Base-by-base conservation (phyloP, 2,888 invertebrate genomes). In the Julus scanicus region DNA sequence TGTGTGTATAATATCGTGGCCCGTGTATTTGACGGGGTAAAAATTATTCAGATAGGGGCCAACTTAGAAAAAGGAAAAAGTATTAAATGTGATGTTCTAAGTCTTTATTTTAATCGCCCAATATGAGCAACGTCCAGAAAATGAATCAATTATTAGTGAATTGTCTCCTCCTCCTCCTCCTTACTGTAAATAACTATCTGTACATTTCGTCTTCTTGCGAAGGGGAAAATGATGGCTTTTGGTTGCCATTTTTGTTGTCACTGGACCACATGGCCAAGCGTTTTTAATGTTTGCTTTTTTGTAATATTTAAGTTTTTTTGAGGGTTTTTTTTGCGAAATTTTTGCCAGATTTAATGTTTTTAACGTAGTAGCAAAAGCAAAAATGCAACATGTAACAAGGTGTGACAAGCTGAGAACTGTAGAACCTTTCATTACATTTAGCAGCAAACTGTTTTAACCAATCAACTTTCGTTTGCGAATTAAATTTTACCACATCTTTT, bases 51-150 rank as follows among this genome's bases (percentile, higher is more conserved):
- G 53, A 53, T 11, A 53, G 11, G 53, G 53, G 63, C 63, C n/a
- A 63, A 63, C 17, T 63, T 63, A 63, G 63, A 63, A 63, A 63
- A n/a, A 20, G 63, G 63, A n/a, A n/a, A 53, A 63, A 63, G 63
- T 63, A 63, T 63, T 63, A 63, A 63, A 63, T 63, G 63, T 63
- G 63, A 63, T 63, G 63, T 63, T 63, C 63, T 63, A 63, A 63
- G 63, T 63, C 63, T 63, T 44, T 53, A 63, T 17, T 63, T 63
- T 63, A 63, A 63, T 63, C 63, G 63, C 63, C 6, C 63, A n/a
- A n/a, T 63, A n/a, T 4, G 57, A 63, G 5, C 63, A 15, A 63
- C 57, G 63, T 17, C n/a, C 63, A 63, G 63, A 63, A 63, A 63
- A 63, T n/a, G n/a, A 53, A 63, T 63, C n/a, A 63, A 53, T 53